Percentiles rank a stretch among this genome's conserved stretches.
Conservation (phyloP, 2,888 invertebrate species). For the Dioctria rufipes region DNA sequence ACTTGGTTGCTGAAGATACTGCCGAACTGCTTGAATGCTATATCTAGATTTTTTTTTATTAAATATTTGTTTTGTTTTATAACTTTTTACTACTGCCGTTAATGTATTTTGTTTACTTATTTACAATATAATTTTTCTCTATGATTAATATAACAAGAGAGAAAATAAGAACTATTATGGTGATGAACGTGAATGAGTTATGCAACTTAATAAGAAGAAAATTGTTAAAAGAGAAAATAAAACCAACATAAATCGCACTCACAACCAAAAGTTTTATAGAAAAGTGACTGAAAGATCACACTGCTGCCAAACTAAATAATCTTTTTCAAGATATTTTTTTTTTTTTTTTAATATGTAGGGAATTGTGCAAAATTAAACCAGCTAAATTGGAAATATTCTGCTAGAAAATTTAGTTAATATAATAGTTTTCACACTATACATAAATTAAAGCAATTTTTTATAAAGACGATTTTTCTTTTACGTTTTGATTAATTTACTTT, state of each 20-base stretch:
- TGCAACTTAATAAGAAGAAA: constrained; percentile 33
- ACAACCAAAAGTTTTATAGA: constrained; percentile 32
- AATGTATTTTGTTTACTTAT: constrained; percentile 5
- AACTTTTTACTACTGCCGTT: constrained; percentile 8
- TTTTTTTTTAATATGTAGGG: no score
- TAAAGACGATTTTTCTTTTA: no score
- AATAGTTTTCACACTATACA: no score
- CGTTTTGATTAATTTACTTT: no score
- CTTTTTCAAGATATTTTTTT: no score
- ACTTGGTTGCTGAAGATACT: constrained; percentile 70
- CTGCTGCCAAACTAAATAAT: no score
- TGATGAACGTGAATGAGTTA: constrained; percentile 35
- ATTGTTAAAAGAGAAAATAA: not conserved
- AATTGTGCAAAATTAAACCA: no score
- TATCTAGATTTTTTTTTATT: constrained; percentile 65
- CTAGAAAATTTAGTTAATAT: no score
- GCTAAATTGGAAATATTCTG: no score
- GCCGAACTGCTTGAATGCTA: constrained; percentile 65
- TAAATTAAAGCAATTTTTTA: no score
- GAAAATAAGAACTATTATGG: constrained; percentile 21
- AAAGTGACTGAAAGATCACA: no score
- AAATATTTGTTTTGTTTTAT: constrained; percentile 14
- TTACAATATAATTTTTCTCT: constrained; percentile 17
- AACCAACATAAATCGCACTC: constrained; percentile 32
- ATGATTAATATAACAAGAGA: constrained; percentile 18